Base-by-base conservation (phyloP, 1,140 invertebrate species). In the Psilanteris sp. region DNA sequence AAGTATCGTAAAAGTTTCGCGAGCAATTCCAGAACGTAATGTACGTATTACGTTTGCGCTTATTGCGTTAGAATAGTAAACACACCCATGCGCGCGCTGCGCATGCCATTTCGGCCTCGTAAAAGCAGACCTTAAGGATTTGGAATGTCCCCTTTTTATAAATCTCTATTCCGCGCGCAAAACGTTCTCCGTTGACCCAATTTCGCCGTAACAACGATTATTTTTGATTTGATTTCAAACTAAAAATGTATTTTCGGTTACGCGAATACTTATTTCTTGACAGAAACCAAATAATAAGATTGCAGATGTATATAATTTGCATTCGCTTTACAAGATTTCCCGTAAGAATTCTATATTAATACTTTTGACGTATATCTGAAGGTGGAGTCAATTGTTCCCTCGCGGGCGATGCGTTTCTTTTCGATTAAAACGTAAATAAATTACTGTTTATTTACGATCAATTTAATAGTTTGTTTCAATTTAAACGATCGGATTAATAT, bases 41-140 rank as follows among this genome's bases (percentile, higher is more conserved):
- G 57, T 54, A 52, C 52, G 43, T 29, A 37, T 73, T 66, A 59
- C 44, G 41, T 54, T 52, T 59, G 32, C 44, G 44, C 44, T 64
- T 73, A 73, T 66, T 64, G 44, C 59, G 44, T 31, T 52, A 41
- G 34, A 74, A 66, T 26, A 37, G 44, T 54, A 74, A 74, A 67
- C 61, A 66, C 26, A 39, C 31, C 11, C 32, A 50, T 31, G 62
- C 22, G 32, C 43, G 34, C 50, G 13, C 6, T 4, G 8, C 39
- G 9, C 20, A 11, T 1, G 24, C 26, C 11, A 41, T 64, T 57
- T 11, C 8, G 36, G 31, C 4, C 31, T 48, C 48, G 59, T 66
- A 73, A 73, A 73, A 36, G 14, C 31, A 26, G n/a, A 26, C 20
- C 48, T 71, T 57, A 50, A 57, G 52, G 43, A 64, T 10, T 20